phyloP scores from a whole-genome alignment of 2,888 invertebrate genomes.

The Beris morrisii region DNA sequence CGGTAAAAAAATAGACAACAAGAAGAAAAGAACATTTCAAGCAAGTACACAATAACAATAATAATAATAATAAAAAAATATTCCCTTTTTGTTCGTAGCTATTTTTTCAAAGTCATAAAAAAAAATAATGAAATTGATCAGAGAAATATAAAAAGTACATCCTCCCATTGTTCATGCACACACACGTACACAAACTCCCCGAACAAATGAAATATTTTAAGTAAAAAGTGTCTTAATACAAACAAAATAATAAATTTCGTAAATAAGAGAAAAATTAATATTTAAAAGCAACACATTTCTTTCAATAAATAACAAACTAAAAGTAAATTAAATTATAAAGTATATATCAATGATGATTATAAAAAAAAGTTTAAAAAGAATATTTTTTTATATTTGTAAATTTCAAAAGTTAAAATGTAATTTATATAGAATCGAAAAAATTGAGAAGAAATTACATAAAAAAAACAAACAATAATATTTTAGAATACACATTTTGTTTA shows the following conservation, averaged over 20 bases:
- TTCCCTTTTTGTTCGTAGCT: neutral
- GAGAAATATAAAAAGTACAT: neutral
- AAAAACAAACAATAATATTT: too few species aligned
- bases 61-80: conserved; percentile 13
- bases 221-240: conserved; percentile 25
- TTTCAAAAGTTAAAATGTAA: conserved; percentile 30
- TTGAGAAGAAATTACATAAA: conserved; percentile 20
- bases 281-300: conserved; percentile 28
- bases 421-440: conserved; percentile 11
- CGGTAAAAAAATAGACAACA: conserved; percentile 22
- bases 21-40: conserved; percentile 1
- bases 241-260: conserved; percentile 17
- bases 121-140: conserved; percentile 2
- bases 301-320: conserved; percentile 18
- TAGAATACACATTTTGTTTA: conserved; percentile 9
- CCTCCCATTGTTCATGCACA: too few species aligned
- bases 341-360: conserved; percentile 19
- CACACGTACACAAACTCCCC: too few species aligned
- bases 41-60: too few species aligned
- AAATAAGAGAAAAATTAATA: conserved; percentile 18
- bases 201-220: conserved; percentile 5
- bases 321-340: conserved; percentile 28
- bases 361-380: conserved; percentile 29
- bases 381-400: conserved; percentile 35
- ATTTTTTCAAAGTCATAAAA: conserved; percentile 4